Base-by-base conservation (phyloP, 2,113 vertebrate species). In the Sinocyclocheilus grahami region DNA sequence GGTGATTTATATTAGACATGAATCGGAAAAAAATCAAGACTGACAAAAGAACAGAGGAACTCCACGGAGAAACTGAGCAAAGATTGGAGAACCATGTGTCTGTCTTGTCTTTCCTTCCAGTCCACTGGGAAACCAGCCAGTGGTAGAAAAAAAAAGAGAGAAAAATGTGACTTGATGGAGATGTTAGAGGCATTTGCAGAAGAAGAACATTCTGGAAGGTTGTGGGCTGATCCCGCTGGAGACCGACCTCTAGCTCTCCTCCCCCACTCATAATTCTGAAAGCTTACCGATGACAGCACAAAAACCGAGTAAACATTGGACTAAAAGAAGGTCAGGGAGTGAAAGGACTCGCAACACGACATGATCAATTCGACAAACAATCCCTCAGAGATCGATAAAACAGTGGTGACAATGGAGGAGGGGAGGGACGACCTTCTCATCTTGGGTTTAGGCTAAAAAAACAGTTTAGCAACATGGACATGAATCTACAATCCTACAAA, bases 241-340 rank as follows among this genome's bases (percentile, higher is more conserved):
- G 81, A 69, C 42, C 42, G 87, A 90, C 69, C 53, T 78, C 78
- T 67, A 58, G 51, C 78, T 72, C 39, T 77, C 76, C 33, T 14
- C 60, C 76, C 82, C 55, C 24, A 55, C 67, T 74, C 53, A 74
- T 76, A 87, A 72, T 86, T 78, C 85, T 39, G 48, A 90, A 67
- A 84, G 87, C 90, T 92, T 90, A 85, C 90, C 90, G 89, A 89
- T 87, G 89, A 90, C 78, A 27, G 63, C 58, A 86, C 85, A 83
- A 79, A 82, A 90, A 89, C 37, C 18, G 24, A 82, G 82, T 71
- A 84, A 86, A 77, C 90, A 89, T 87, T 67, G 74, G 78, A 86
- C 89, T 83, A 83, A 69, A 86, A 30, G 20, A 62, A 53, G 42
- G 74, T 39, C 55, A 82, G 71, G n/a, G 20, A 72, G 82, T 12